phyloP scores from a whole-genome alignment of 2,888 invertebrate species.

The Apodemia hepburni region DNA sequence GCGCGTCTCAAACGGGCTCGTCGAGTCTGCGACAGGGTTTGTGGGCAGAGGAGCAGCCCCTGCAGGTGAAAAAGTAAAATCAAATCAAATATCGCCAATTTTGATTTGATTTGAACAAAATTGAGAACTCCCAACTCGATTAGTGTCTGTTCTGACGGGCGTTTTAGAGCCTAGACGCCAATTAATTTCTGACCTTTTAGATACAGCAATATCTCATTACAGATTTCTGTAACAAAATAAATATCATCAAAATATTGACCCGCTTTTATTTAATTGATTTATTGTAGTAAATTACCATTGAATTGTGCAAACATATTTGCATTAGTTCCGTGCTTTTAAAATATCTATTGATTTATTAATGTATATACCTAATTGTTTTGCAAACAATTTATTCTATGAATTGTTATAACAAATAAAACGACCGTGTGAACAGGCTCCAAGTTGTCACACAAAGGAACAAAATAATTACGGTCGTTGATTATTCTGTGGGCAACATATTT shows the following conservation, averaged over 20 bases:
- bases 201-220: not conserved
- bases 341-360: no score
- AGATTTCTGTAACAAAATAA: not conserved
- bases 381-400: not conserved
- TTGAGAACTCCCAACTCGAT: conserved; percentile 47
- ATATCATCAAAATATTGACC: not conserved
- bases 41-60: conserved; percentile 94
- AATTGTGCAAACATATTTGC: not conserved
- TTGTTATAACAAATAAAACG: not conserved
- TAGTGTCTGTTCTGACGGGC: conserved; percentile 18
- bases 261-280: not conserved
- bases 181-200: not conserved
- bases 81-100: conserved; percentile 60
- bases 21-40: conserved; percentile 93
- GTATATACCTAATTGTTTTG: no score
- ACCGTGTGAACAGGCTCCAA: conserved; percentile 8
- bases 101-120: conserved; percentile 43
- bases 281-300: not conserved
- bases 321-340: not conserved
- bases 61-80: conserved; percentile 77
- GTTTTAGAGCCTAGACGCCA: not conserved
- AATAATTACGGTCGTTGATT: not conserved
- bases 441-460: conserved; percentile 11
- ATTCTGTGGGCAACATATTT: not conserved
- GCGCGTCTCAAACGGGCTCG: conserved; percentile 92